Conservation (phyloP, 2,797 vertebrate species). For the Pseudochromis fuscus region DNA sequence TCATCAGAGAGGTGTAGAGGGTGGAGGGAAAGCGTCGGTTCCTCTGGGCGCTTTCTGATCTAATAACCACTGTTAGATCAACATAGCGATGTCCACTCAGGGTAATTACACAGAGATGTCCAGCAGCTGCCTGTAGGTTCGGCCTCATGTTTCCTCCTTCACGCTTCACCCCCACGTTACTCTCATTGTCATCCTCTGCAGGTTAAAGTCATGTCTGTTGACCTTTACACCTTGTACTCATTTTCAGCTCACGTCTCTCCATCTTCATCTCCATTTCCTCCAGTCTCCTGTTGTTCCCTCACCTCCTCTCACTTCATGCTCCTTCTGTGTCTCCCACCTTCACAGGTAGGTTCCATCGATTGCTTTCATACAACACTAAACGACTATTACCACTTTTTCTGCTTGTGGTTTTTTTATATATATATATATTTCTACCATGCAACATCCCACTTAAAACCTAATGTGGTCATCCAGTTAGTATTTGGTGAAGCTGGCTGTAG, state of each 20-base stretch:
- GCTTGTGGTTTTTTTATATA: not conserved
- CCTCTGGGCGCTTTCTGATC: conserved; percentile 30
- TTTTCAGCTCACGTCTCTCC: conserved; percentile 63
- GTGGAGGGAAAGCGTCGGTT: conserved; percentile 16
- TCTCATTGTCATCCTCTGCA: conserved; percentile 33
- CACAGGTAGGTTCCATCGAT: conserved; percentile 66
- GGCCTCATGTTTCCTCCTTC: conserved; percentile 4
- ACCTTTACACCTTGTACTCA: conserved; percentile 69
- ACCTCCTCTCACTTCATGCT: conserved; percentile 60
- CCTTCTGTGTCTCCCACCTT: conserved; percentile 46
- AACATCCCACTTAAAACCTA: too few relatives aligned
- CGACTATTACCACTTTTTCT: not conserved
- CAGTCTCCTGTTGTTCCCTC: conserved; percentile 60
- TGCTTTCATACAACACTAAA: not conserved
- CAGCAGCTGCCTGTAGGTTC: conserved; percentile 17
- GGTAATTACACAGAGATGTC: conserved; percentile 27
- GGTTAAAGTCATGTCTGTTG: conserved; percentile 56
- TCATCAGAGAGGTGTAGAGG: conserved; percentile 56
- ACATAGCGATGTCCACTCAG: conserved; percentile 5
- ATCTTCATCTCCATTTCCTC: conserved; percentile 61
- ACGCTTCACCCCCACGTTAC: conserved; percentile 33
- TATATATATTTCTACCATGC: not conserved
- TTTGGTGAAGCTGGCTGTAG: too few relatives aligned
- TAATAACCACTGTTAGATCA: conserved; percentile 25
- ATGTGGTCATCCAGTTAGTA: too few relatives aligned